Percentiles rank a stretch among this genome's conserved stretches.
phyloP scores from a whole-genome alignment of 2,797 vertebrate species.

The Gambelia wislizenii region DNA sequence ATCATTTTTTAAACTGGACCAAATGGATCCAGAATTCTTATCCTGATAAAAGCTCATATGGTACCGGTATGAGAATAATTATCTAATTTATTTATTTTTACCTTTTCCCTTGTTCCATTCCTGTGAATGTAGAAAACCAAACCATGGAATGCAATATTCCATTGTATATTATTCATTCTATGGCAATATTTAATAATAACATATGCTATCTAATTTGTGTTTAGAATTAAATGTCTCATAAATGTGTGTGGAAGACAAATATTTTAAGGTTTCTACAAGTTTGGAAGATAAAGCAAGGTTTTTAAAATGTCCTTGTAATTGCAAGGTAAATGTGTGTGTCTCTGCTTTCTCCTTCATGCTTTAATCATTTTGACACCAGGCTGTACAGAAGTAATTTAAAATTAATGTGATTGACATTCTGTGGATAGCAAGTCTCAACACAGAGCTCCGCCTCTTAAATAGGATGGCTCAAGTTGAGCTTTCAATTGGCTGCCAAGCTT shows the following conservation, averaged over 20 bases:
- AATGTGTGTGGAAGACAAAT: neutral
- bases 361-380: constrained; percentile 94
- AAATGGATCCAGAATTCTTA: neutral
- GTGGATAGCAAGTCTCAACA: constrained; percentile 74
- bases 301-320: constrained; percentile 69
- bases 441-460: constrained; percentile 75
- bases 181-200: neutral
- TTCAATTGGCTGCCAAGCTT: constrained; percentile 80
- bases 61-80: neutral
- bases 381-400: constrained; percentile 93
- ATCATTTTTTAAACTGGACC: neutral
- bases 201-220: neutral
- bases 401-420: constrained; percentile 94
- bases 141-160: neutral
- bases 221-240: neutral
- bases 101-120: neutral
- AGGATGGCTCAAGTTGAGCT: constrained; percentile 54
- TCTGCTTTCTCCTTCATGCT: constrained; percentile 83
- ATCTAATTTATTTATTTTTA: neutral
- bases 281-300: constrained; percentile 45
- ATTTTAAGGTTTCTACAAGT: constrained; percentile 33
- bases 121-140: neutral
- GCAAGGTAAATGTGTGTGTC: constrained; percentile 73
- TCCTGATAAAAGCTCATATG: too few relatives aligned
- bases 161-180: neutral